Evolutionary conservation across 2,797 vertebrate genomes (phyloP).

Genomic region (Nannoperca australis): DNA sequence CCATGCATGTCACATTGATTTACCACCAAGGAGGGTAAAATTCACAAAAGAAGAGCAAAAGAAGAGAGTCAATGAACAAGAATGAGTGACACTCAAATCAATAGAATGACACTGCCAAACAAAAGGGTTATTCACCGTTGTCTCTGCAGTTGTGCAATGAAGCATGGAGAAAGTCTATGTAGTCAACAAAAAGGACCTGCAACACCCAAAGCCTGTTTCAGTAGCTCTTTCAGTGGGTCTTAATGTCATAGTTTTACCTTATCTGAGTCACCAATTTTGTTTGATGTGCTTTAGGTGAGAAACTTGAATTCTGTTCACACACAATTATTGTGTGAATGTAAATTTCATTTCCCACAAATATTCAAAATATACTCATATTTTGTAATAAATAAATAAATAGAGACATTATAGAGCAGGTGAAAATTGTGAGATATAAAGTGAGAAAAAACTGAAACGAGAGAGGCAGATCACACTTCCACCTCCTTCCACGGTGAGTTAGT

Average conservation of each 20-base stretch:
- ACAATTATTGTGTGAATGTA: background rate
- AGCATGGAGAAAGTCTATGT: slow-evolving; percentile 33
- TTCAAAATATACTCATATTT: background rate
- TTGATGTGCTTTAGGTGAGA: background rate
- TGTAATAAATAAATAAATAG: slow-evolving; percentile 9
- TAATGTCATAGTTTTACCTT: slow-evolving; percentile 7
- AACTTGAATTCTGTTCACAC: background rate
- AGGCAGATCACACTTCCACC: slow-evolving; percentile 48
- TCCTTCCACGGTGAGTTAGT: slow-evolving; percentile 59
- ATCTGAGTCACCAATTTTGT: background rate
- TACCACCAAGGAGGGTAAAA: slow-evolving; percentile 48
- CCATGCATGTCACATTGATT: slow-evolving; percentile 65
- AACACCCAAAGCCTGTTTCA: slow-evolving; percentile 19
- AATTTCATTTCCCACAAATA: background rate
- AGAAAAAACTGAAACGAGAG: slow-evolving; percentile 27
- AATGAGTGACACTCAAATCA: slow-evolving; percentile 63
- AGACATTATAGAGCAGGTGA: slow-evolving; percentile 8
- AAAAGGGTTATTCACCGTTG: slow-evolving; percentile 47
- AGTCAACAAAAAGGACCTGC: slow-evolving; percentile 25
- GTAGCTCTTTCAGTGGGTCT: slow-evolving; percentile 7
- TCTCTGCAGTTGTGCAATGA: slow-evolving; percentile 43
- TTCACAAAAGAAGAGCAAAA: slow-evolving; percentile 66
- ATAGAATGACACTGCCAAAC: slow-evolving; percentile 60
- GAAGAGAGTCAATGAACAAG: slow-evolving; percentile 51
- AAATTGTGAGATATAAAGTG: slow-evolving; percentile 31